phyloP scores from a whole-genome alignment of 1,140 invertebrate species.

The Drosophila takahashii region DNA sequence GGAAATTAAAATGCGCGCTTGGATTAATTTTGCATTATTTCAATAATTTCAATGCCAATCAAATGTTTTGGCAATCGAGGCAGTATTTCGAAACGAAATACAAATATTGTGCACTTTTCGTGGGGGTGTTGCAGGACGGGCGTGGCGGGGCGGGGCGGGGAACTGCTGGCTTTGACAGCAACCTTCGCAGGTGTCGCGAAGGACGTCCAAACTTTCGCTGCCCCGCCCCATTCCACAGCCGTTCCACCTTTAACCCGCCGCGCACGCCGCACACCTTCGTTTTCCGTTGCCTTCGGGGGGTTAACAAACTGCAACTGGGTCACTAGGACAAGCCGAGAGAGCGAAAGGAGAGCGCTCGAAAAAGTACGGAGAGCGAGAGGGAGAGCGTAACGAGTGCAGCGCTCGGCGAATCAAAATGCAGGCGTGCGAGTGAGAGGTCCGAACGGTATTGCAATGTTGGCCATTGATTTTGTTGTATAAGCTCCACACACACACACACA shows the following conservation, averaged over 20 bases:
- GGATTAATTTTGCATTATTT: slow-evolving; percentile 32
- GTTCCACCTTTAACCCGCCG: slow-evolving; percentile 10
- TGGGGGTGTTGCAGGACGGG: neutral
- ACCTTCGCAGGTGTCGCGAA: slow-evolving; percentile 58
- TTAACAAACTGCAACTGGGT: slow-evolving; percentile 84
- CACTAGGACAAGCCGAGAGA: slow-evolving; percentile 75
- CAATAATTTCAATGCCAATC: slow-evolving; percentile 36
- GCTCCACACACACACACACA: slow-evolving; percentile 25
- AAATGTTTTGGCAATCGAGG: slow-evolving; percentile 9
- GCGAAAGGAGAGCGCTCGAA: slow-evolving; percentile 5
- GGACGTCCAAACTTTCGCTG: slow-evolving; percentile 52
- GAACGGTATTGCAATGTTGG: slow-evolving; percentile 68
- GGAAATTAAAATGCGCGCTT: slow-evolving; percentile 40
- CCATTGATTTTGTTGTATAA: slow-evolving; percentile 81
- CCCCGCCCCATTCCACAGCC: slow-evolving; percentile 4
- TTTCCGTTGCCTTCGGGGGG: slow-evolving; percentile 60
- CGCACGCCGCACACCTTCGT: slow-evolving; percentile 41
- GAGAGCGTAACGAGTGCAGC: slow-evolving; percentile 8
- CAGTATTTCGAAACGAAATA: slow-evolving; percentile 2
- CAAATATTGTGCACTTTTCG: slow-evolving; percentile 12
- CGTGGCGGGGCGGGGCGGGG: neutral
- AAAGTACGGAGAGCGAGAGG: slow-evolving; percentile 11
- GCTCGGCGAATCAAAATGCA: slow-evolving; percentile 11
- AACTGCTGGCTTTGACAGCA: slow-evolving; percentile 42
- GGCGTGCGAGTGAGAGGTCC: slow-evolving; percentile 11